Evolutionary conservation across 2,888 invertebrate genomes (phyloP).

Genomic region (Mimumesa dahlbomi): DNA sequence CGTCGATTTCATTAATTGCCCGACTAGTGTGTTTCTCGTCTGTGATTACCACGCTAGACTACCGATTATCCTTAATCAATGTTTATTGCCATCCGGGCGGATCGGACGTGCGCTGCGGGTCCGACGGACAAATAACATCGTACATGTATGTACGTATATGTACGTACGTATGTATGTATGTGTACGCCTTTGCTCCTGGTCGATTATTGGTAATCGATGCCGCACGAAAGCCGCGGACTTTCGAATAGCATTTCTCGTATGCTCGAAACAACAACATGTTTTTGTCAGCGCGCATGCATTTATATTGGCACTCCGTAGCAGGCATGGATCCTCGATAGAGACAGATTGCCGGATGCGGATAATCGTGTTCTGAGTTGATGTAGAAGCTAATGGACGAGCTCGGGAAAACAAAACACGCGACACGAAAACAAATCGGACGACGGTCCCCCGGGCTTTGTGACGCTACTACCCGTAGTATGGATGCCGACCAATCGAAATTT

Average conservation of each 20-base stretch:
- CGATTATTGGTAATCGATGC: not conserved
- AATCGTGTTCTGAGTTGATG: conserved; percentile 36
- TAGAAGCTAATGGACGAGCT: conserved; percentile 24
- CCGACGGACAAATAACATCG: too few species aligned
- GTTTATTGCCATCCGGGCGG: too few species aligned
- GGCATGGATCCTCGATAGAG: conserved; percentile 13
- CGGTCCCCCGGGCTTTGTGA: conserved; percentile 26
- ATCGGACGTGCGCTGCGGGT: too few species aligned
- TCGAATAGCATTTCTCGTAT: not conserved
- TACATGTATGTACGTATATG: too few species aligned
- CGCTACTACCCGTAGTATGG: conserved; percentile 29
- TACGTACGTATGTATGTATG: too few species aligned
- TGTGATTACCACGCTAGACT: too few species aligned
- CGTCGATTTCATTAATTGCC: too few species aligned
- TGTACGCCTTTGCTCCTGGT: too few species aligned
- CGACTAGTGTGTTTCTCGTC: too few species aligned
- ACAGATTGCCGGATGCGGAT: conserved; percentile 29
- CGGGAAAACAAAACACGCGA: conserved; percentile 41
- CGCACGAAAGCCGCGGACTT: not conserved
- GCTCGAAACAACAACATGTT: not conserved
- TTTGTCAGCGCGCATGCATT: conserved; percentile 8
- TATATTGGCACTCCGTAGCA: conserved; percentile 18
- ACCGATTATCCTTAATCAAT: not conserved
- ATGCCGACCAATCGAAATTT: conserved; percentile 53
- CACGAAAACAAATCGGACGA: conserved; percentile 52